phyloP scores from a whole-genome alignment of 2,113 vertebrate species.

The Phaetusa simplex region DNA sequence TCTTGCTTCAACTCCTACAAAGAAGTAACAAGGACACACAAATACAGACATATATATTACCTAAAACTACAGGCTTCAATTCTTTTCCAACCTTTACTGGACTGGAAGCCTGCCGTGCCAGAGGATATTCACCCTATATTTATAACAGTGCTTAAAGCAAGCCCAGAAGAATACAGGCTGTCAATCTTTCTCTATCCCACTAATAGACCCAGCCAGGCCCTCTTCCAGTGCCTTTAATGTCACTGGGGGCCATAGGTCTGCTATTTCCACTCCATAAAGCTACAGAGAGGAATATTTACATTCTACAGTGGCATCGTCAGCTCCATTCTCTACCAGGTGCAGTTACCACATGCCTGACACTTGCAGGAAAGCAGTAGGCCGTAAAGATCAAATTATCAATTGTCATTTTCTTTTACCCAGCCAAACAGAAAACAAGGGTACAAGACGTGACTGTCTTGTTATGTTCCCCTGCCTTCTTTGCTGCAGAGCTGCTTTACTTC shows the following conservation, averaged over 20 bases:
- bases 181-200: background rate
- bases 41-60: background rate
- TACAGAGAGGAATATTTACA: background rate
- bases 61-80: background rate
- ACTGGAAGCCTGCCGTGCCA: background rate
- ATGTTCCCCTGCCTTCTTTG: background rate
- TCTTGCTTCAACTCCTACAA: background rate
- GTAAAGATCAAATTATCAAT: background rate
- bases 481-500: background rate
- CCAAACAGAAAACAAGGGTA: background rate
- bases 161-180: background rate
- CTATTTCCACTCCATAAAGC: background rate
- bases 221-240: background rate
- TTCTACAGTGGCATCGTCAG: background rate
- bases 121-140: background rate
- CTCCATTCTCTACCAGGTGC: background rate
- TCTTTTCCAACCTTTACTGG: background rate
- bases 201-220: background rate
- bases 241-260: background rate
- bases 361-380: background rate
- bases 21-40: background rate
- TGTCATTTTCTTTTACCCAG: background rate
- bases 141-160: background rate
- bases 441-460: background rate
- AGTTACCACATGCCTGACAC: background rate